Evolutionary conservation across 2,888 invertebrate species (phyloP), one percentile per base, ranked within the genome.

Genomic region (Craniophora ligustri): DNA sequence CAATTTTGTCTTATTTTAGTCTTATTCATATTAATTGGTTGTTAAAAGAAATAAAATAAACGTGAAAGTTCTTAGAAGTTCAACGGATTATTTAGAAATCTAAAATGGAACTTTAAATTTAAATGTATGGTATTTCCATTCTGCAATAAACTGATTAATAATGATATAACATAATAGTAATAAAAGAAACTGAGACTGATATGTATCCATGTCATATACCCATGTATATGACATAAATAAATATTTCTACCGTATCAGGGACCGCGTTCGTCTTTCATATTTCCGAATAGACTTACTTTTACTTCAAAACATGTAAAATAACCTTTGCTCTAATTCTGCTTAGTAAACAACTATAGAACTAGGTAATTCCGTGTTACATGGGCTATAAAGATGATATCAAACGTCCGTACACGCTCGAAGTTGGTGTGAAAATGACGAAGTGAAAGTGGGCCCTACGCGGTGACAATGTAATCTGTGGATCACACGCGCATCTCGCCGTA

Each of bases 391-490:
- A 73, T 73, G 38, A 7, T 56, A 65, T 55, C 57, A 51, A 50
- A 46, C 21, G 54, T 59, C 59, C 51, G 41, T 51, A 57, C 67
- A 49, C 54, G 69, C 42, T 56, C 44, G 26, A 19, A 61, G 48
- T 58, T 51, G 60, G 70, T 73, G 71, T 75, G 75, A 78, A 75
- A 75, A 78, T 65, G 71, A 72, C 63, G 58, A 45, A 76, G 82
- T 74, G 84, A 84, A 84, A 84, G 82, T 81, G 59, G 67, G 67
- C 73, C 73, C 76, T 72, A 71, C 60, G 70, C 50, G 67, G 72
- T 75, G 78, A 86, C 86, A 86, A 84, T 86, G 82, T 73, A 79
- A 86, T 86, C 86, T 76, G 46, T 50, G 47, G 61, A 84, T 83
- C 81, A 78, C 57, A 61, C 59, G 67, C 72, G 66, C 73, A 75